Evolutionary conservation across 2,797 vertebrate genomes (phyloP), one percentile per base, ranked within the genome.

Genomic region (Enteromius radiatus): DNA sequence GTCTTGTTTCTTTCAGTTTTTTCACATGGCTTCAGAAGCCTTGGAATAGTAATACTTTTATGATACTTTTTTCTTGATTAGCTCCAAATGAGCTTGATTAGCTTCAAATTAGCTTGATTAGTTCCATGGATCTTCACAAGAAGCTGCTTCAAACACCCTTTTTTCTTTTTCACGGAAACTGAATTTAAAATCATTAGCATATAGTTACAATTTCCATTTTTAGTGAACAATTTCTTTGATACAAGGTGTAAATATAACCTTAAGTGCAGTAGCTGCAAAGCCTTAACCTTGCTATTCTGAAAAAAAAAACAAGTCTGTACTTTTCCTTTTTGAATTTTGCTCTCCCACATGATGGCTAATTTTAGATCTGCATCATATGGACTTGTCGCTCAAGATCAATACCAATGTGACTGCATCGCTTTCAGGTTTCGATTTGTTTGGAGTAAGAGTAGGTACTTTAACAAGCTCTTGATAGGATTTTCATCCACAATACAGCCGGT

Each of bases 401-500:
- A 83, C n/a, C 26, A 43, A 52, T 85, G 80, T 83, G 69, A 75
- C 69, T 75, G 76, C 80, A 49, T 82, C 43, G 12, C 76, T 75
- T 79, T 73, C 80, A 79, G 38, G 10, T 52, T 82, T 85, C 69
- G 61, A 85, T 85, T 85, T 82, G 76, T 85, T 86, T 75, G 59
- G 63, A 80, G 81, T 80, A 70, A 63, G 73, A 68, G 56, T 76
- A 65, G 75, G 68, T 36, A 68, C 52, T 82, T 84, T 85, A 78
- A 74, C 78, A 83, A 83, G 78, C 74, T 65, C 61, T 67, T 69
- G 52, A 84, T 76, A 47, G 81, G 76, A 82, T 84, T 86, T 84
- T 45, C 74, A 84, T 82, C 79, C 61, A 69, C 54, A 80, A 69
- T 81, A 77, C 23, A 38, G 67, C 84, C 56, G 5, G 65, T 15